These are phyloP conservation scores for Hydrocynus forskahlii DNA, from an alignment of 2,797 vertebrate species.

Conservation along the genomic window DNA sequence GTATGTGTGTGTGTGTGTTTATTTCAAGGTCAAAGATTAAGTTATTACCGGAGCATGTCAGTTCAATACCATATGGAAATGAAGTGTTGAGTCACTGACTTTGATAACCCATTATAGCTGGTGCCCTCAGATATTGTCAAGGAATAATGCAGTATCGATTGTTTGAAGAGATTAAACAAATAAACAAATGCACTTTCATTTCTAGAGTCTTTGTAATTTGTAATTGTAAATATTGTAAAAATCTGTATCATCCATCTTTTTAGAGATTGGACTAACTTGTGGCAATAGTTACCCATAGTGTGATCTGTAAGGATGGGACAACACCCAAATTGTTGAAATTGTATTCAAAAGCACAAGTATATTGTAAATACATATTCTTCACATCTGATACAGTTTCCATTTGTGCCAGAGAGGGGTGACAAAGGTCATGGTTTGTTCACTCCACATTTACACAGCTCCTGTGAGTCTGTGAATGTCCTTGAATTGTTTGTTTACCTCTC, in stretches of 20 bases:
- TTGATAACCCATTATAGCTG: slow-evolving; percentile 43
- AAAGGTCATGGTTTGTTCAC: no score
- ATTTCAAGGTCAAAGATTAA: slow-evolving; percentile 52
- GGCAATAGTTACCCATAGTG: not conserved
- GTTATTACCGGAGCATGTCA: slow-evolving; percentile 47
- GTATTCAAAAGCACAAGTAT: no score
- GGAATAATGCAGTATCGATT: slow-evolving; percentile 51
- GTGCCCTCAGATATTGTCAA: slow-evolving; percentile 34
- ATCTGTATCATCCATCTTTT: not conserved
- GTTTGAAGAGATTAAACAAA: slow-evolving; percentile 21
- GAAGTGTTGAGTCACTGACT: slow-evolving; percentile 29
- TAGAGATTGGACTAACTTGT: not conserved
- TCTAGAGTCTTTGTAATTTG: no score
- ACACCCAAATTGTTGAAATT: no score
- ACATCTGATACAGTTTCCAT: no score
- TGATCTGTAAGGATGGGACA: not conserved
- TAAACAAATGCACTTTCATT: no score
- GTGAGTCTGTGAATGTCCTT: no score
- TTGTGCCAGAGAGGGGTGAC: no score
- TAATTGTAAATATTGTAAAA: not conserved
- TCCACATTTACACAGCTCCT: no score
- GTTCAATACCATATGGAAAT: slow-evolving; percentile 37
- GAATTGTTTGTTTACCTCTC: no score
- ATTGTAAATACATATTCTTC: no score
- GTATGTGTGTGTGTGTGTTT: slow-evolving; percentile 26